A percentile compares a stretch with the other conserved stretches of the same genome.
Evolutionary conservation across 2,113 vertebrate genomes (phyloP).

Genomic region (Pituophis catenifer): DNA sequence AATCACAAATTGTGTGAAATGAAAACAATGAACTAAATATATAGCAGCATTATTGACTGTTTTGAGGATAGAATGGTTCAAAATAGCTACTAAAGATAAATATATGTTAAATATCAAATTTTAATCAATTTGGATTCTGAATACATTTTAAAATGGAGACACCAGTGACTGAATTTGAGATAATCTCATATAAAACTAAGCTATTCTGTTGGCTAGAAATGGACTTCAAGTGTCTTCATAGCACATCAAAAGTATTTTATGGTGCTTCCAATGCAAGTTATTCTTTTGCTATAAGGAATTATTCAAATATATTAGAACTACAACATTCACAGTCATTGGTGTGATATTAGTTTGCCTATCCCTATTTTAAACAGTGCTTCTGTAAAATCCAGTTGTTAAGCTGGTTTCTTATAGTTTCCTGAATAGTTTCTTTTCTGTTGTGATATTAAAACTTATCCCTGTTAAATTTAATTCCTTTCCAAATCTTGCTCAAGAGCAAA

Average conservation of each 20-base stretch:
- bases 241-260: neutral
- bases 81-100: neutral
- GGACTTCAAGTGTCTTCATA: neutral
- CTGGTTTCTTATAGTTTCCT: neutral
- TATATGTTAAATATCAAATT: neutral
- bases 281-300: neutral
- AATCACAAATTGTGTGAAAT: neutral
- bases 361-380: neutral
- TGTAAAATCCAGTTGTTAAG: neutral
- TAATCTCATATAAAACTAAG: neutral
- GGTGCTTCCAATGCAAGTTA: neutral
- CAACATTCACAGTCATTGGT: neutral
- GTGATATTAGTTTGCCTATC: neutral
- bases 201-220: neutral
- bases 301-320: neutral
- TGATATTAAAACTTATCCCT: neutral
- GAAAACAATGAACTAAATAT: neutral
- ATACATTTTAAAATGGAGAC: neutral
- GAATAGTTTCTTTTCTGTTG: neutral
- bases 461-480: neutral
- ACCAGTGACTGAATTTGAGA: neutral
- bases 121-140: neutral
- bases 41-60: neutral
- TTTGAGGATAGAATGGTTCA: neutral
- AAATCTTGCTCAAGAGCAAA: neutral